Evolutionary conservation across 1,140 invertebrate genomes (phyloP).

Genomic region (Eurosta solidaginis): DNA sequence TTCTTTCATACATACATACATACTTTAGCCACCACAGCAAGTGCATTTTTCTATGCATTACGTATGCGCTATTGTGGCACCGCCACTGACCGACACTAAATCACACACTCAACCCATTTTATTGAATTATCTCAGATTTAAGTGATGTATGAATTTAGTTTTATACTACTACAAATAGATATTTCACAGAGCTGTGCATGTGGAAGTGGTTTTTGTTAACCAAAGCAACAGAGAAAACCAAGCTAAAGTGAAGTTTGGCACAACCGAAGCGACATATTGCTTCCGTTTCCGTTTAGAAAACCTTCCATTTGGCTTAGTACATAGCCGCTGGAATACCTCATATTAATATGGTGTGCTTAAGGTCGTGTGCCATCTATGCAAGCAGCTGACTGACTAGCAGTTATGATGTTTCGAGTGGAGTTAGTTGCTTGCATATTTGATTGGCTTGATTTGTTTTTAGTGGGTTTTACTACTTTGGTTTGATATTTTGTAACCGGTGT

Average conservation of each 20-base stretch:
- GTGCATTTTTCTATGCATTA: too few species aligned
- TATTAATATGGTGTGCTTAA: background rate
- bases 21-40: background rate
- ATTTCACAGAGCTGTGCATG: background rate
- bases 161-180: background rate
- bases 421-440: background rate
- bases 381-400: background rate
- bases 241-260: conserved; percentile 30
- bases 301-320: background rate
- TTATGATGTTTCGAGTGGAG: too few species aligned
- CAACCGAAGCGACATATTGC: conserved; percentile 20
- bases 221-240: conserved; percentile 14
- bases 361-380: background rate
- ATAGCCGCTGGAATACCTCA: background rate
- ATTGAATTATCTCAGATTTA: too few species aligned
- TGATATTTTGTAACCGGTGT: too few species aligned
- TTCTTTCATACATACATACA: background rate
- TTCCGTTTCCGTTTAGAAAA: conserved; percentile 6
- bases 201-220: background rate
- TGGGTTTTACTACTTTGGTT: background rate
- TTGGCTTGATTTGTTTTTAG: background rate
- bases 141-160: too few species aligned
- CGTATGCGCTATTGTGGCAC: too few species aligned
- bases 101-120: too few species aligned
- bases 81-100: too few species aligned